Base-by-base conservation (phyloP, 1,140 invertebrate genomes). In the Hyles vespertilio region DNA sequence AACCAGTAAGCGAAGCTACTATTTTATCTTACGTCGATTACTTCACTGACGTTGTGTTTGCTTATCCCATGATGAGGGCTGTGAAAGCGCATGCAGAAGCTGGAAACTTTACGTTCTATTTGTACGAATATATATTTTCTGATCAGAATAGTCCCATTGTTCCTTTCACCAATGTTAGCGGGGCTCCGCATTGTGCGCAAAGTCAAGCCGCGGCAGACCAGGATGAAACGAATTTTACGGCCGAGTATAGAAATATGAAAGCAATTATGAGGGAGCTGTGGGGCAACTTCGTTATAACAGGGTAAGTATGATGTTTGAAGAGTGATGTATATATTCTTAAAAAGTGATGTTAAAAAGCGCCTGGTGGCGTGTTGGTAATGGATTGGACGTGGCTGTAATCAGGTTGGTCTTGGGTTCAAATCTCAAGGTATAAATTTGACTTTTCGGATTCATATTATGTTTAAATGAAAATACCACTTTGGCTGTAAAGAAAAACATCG, bases 81-180 rank as follows among this genome's bases (percentile, higher is more conserved):
- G 45, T 72, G 1, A 69, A 65, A 51, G 36, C 74, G 32, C 74
- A 76, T 4, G 36, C 72, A 3, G 58, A 73, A 52, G 60, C 69
- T 46, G 75, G 73, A 0, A 69, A 75, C 51, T 52, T 74, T 56
- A 54, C 68, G 5, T 64, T 84, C 51, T 84, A 77, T 56, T 67
- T 86, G 5, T 79, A 82, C 58, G 75, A 80, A 47, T 81, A 77
- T 61, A 58, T 62, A 10, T 79, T 70, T 58, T 54, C 63, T 4
- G 72, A 79, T 49, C 59, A 70, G 3, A 56, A 63, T 44, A 62
- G 59, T 11, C 55, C 59, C 10, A n/a, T 61, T 47, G 48, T 84
- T 34, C 72, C 68, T 3, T 47, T 72, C 32, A 75, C 66, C 7
- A 44, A 70, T 10, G 51, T 69, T 8, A 51, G 59, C 1, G 81